Base-by-base conservation (phyloP, 2,888 invertebrate species). In the Zaprionus lineosus region DNA sequence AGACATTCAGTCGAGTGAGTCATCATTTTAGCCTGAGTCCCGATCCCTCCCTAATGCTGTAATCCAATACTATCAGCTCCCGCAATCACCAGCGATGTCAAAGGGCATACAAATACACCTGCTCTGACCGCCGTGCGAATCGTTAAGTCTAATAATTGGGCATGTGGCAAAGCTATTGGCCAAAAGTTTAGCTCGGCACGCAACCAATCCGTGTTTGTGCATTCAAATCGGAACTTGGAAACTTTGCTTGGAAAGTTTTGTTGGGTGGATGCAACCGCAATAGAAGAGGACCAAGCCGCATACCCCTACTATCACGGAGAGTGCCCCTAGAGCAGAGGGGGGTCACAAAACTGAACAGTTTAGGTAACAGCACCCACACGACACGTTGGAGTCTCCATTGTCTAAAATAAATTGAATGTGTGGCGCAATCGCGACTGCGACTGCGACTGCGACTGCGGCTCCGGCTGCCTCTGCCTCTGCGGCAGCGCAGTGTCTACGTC, bases 301-400 rank as follows among this genome's bases (percentile, higher is more conserved):
- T n/a, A n/a, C n/a, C n/a, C n/a, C n/a, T n/a, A n/a, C n/a, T n/a
- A n/a, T n/a, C n/a, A n/a, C n/a, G n/a, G n/a, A n/a, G n/a, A n/a
- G n/a, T n/a, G n/a, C n/a, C n/a, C n/a, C n/a, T n/a, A n/a, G n/a
- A n/a, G n/a, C n/a, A n/a, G n/a, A n/a, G n/a, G n/a, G n/a, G n/a
- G n/a, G n/a, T n/a, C n/a, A n/a, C n/a, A n/a, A n/a, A n/a, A n/a
- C n/a, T 11, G 9, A 47, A 53, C 52, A 40, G 44, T 44, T 61
- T 52, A 75, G 74, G 60, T 61, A 57, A n/a, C n/a, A n/a, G 63
- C 75, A 63, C 77, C 77, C 77, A 78, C 77, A 75, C 82, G 60
- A 61, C 59, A 44, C 43, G 37, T 29, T 37, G 26, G 19, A 1
- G 19, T 24, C 31, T 24, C 33, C 50, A 36, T 29, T 46, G 26